Evolutionary conservation across 2,113 vertebrate species (phyloP).

Genomic region (Tetrao urogallus): DNA sequence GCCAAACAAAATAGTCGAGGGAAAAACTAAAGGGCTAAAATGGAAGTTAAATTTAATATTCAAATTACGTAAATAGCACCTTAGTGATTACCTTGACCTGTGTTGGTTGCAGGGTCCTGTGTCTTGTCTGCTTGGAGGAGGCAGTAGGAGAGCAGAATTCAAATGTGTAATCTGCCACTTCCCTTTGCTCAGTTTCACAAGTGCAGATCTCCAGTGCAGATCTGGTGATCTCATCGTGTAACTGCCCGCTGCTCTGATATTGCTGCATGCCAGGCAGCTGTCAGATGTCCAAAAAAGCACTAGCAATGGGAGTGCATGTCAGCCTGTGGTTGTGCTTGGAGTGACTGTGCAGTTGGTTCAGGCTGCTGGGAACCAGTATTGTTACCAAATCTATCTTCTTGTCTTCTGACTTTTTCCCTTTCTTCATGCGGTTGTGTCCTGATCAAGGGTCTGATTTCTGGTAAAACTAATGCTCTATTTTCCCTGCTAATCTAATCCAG

Average conservation of each 20-base stretch:
- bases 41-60: not conserved
- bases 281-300: not conserved
- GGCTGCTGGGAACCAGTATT: not conserved
- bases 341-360: not conserved
- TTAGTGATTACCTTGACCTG: fast-evolving
- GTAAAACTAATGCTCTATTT: not conserved
- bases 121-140: not conserved
- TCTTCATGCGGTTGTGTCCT: not conserved
- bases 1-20: not conserved
- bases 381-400: not conserved
- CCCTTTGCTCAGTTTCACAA: not conserved
- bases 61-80: fast-evolving
- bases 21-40: not conserved
- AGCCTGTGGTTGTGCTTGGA: not conserved
- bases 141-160: not conserved
- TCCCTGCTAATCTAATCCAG: not conserved
- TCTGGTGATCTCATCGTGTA: not conserved
- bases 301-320: fast-evolving
- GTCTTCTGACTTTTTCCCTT: not conserved
- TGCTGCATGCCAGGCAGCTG: not conserved
- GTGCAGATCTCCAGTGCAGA: not conserved
- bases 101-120: not conserved
- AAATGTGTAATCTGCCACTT: not conserved
- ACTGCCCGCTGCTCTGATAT: not conserved
- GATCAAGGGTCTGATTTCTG: not conserved